Conservation (phyloP, 1,140 invertebrate species). For the Bombus superbus region DNA sequence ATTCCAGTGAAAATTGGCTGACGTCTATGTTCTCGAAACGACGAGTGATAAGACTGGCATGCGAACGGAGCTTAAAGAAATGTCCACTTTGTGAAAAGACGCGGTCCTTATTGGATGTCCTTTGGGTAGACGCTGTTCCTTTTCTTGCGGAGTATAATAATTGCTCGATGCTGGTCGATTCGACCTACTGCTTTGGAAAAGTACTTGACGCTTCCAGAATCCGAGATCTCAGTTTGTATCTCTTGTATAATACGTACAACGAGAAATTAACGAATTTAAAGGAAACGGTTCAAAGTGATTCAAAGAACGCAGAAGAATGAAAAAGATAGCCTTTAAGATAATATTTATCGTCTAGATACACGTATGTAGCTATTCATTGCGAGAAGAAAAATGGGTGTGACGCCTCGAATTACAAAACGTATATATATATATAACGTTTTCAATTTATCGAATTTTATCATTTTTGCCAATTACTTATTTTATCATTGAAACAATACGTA, state of each 20-base stretch:
- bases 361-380: no score
- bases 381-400: no score
- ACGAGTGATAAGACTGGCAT: background rate
- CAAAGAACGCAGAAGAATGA: background rate
- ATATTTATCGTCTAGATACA: no score
- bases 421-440: no score
- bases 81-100: background rate
- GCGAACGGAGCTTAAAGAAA: background rate
- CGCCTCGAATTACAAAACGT: no score
- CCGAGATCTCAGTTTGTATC: background rate
- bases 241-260: background rate
- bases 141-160: background rate
- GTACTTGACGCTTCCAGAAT: background rate
- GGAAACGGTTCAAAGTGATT: background rate
- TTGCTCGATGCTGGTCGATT: background rate
- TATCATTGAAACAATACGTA: no score
- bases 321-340: background rate
- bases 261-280: background rate
- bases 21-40: background rate
- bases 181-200: background rate
- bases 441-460: no score
- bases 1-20: conserved; percentile 30
- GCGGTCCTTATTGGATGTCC: background rate
- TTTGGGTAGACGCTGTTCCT: background rate
- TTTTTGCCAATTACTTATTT: background rate